Evolutionary conservation across 2,113 vertebrate genomes (phyloP), one percentile per base, ranked within the genome.

Genomic region (Pterophyllum scalare): DNA sequence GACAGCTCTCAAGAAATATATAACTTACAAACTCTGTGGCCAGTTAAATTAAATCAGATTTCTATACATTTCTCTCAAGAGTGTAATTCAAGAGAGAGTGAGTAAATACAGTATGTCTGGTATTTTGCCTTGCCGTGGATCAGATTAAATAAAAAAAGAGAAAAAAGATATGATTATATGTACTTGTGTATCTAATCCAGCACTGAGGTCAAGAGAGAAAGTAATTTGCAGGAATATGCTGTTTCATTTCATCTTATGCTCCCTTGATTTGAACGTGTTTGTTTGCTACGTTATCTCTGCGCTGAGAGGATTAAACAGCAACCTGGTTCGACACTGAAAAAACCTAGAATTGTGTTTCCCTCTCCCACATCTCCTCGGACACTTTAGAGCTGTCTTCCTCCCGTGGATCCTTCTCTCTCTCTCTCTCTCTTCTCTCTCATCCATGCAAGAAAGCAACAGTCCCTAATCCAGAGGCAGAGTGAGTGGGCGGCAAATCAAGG

Each of bases 271-370:
- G 62, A 67, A 67, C 60, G 57, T 79, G 33, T 78, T 70, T 59
- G 8, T 78, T 87, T 75, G 62, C 43, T 56, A 8, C 19, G 31
- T 56, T 76, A 80, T 86, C 59, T 82, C 54, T 8, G 12, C 1
- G 19, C n/a, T 84, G 84, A 91, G 67, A 88, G 88, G 91, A 91
- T 93, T 91, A 87, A 91, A 88, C 59, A 84, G 76, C 76, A 90
- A 62, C 65, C 79, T 11, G 19, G 19, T 79, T 31, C 59, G 84
- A 86, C 84, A 82, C 24, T 80, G 75, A 62, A 28, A 70, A 67
- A 83, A 85, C 20, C 52, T 11, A 33, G 22, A 72, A 19, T 33
- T n/a, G 7, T 28, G 26, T 80, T 49, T 65, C 67, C 46, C 33
- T 59, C 60, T 64, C 7, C n/a, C 3, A 6, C 56, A 12, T 60